These are phyloP conservation scores for Lycaena phlaeas DNA, from an alignment of 2,888 invertebrate genomes.

Conservation along the genomic window DNA sequence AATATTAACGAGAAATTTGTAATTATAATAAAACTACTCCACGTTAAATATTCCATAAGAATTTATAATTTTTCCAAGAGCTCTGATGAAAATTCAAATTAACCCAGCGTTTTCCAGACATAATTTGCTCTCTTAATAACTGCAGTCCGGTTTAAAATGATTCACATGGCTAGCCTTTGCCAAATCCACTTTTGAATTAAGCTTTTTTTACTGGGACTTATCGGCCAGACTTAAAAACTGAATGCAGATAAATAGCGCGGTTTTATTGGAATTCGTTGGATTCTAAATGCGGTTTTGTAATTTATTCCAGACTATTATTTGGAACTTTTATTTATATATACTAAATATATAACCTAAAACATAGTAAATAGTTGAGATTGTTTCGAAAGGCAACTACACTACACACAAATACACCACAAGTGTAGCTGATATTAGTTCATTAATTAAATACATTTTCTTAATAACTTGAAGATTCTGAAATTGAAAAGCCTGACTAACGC, in stretches of 20 bases:
- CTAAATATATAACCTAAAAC: too few species aligned
- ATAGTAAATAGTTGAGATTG: too few species aligned
- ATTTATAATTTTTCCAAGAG: conserved; percentile 2
- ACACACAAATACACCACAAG: too few species aligned
- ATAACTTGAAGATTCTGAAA: too few species aligned
- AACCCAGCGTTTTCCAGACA: conserved; percentile 10
- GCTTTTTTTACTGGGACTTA: conserved; percentile 29
- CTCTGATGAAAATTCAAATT: conserved; percentile 1
- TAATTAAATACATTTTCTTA: too few species aligned
- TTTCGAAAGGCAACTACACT: too few species aligned
- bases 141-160: conserved; percentile 25
- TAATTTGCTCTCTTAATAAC: conserved; percentile 31
- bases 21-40: conserved; percentile 1
- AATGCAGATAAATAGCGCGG: conserved; percentile 13
- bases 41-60: conserved; percentile 1
- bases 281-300: too few species aligned
- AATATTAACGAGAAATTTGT: background rate
- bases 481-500: too few species aligned
- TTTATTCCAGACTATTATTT: too few species aligned
- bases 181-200: conserved; percentile 43
- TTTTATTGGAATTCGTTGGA: conserved; percentile 7
- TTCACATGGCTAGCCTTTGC: conserved; percentile 26
- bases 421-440: too few species aligned
- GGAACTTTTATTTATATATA: too few species aligned
- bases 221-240: conserved; percentile 24